Evolutionary conservation across 2,113 vertebrate species (phyloP).

Genomic region (Pelecanus crispus): DNA sequence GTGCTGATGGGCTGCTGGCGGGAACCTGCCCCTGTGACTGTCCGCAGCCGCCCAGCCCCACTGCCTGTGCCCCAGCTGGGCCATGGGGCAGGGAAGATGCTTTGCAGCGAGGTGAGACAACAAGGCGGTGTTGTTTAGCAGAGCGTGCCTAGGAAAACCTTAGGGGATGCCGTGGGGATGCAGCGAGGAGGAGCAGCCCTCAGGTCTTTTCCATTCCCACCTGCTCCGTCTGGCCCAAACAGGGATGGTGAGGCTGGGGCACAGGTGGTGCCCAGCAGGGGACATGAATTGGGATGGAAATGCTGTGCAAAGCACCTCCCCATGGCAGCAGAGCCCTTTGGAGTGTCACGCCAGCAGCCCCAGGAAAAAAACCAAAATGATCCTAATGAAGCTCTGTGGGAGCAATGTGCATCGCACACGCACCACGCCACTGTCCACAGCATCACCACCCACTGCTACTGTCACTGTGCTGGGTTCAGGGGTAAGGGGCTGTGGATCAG

Average conservation of each 20-base stretch:
- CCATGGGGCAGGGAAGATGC: background rate
- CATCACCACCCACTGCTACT: background rate
- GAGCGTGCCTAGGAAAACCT: background rate
- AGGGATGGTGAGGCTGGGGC: background rate
- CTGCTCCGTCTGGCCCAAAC: background rate
- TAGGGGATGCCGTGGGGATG: rapidly evolving
- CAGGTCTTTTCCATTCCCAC: background rate
- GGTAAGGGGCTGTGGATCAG: rapidly evolving
- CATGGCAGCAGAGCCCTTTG: background rate
- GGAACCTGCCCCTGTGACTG: background rate
- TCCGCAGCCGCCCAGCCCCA: rapidly evolving
- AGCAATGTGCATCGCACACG: rapidly evolving
- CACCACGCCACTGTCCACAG: rapidly evolving
- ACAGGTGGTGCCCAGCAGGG: background rate
- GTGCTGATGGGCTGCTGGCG: background rate
- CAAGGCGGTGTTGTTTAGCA: background rate
- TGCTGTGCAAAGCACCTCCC: background rate
- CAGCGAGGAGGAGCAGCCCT: background rate
- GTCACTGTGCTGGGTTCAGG: rapidly evolving
- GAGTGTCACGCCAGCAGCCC: background rate
- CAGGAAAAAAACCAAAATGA: background rate
- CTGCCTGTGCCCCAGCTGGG: rapidly evolving
- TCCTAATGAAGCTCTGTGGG: background rate
- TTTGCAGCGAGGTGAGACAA: background rate
- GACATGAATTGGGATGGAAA: background rate